Base-by-base conservation (phyloP, 2,113 vertebrate species). In the Copsychus sechellarum region DNA sequence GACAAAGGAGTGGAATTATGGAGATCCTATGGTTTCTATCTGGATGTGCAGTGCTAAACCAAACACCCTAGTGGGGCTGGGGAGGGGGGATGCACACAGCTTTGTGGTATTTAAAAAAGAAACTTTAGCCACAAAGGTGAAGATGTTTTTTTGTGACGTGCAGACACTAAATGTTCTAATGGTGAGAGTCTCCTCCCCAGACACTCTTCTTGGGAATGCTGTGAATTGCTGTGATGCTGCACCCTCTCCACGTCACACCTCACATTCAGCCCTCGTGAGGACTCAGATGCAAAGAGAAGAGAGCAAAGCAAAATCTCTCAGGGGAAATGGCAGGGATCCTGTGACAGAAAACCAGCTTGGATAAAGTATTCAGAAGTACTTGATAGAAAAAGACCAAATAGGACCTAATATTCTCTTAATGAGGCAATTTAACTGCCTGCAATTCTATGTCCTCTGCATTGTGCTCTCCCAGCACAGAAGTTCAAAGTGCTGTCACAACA, bases 401-500 rank as follows among this genome's bases (percentile, higher is more conserved):
- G 54, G 67, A 51, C n/a, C 67, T 64, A 82, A 88, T 90, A 83
- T 64, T 83, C 71, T 74, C 56, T 77, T 95, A 95, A 96, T 93
- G 88, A 95, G 88, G 90, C 93, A 92, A 92, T 95, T 92, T 94
- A 95, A 74, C 90, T 67, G 92, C 69, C 80, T 78, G 48, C 90
- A 90, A 86, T 94, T 93, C 92, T 74, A 33, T 61, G 89, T 85
- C 84, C 78, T 85, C 73, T 78, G 73, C 89, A 89, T 84, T 95
- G 78, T 86, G 57, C 40, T 95, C 71, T 90, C 72, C 72, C 88
- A 88, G 91, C 60, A 62, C 0, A 86, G 50, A 65, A 94, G 94
- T 97, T 97, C 95, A 95, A 97, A 96, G 94, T 38, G 64, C 51
- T 96, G 86, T 94, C 93, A 93, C 93, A 96, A 95, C 86, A 96